Evolutionary conservation across 2,797 vertebrate genomes (phyloP), one percentile per base, ranked within the genome.

Genomic region (Microcaecilia unicolor): DNA sequence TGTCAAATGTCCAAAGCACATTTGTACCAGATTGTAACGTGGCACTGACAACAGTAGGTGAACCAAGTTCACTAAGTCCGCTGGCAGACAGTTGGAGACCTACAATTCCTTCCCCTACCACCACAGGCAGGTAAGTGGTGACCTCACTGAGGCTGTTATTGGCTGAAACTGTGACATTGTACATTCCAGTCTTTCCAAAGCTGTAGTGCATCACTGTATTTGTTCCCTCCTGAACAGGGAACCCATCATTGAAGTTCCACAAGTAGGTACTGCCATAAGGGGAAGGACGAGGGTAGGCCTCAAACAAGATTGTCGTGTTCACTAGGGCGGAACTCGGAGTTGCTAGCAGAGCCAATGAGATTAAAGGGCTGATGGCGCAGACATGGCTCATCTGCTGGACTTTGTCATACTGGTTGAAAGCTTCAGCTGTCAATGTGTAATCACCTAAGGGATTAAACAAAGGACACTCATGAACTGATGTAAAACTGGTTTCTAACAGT

Each of bases 1-100:
- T 84, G 32, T 81, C 55, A 64, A 78, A 88, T 16, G 51, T 54
- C 84, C 84, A 88, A 6, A 26, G 26, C 20, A 82, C 65, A 35
- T 27, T 37, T 2, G 67, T 61, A 4, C 85, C 84, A 10, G 68
- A 36, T 16, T 40, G 41, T 3, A 78, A 62, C 9, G 17, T 25
- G 16, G 74, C 80, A 34, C 24, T 61, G 37, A 87, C 64, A 25
- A 67, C 24, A 10, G 50, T 70, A 4, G 42, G 28, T 9, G 54
- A 51, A 12, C 51, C 66, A 2, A 75, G 40, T 48, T 88, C 83
- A 30, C 3, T 48, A 9, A 67, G 63, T 6, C 65, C 58, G 2
- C 23, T 69, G 58, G 32, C 51, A n/a, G 43, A 48, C 21, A 88
- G 8, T 2, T 22, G 44, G 7, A 87, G 45, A 31, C 77, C 78